phyloP scores from a whole-genome alignment of 2,888 invertebrate genomes.

The Phasia obesa region DNA sequence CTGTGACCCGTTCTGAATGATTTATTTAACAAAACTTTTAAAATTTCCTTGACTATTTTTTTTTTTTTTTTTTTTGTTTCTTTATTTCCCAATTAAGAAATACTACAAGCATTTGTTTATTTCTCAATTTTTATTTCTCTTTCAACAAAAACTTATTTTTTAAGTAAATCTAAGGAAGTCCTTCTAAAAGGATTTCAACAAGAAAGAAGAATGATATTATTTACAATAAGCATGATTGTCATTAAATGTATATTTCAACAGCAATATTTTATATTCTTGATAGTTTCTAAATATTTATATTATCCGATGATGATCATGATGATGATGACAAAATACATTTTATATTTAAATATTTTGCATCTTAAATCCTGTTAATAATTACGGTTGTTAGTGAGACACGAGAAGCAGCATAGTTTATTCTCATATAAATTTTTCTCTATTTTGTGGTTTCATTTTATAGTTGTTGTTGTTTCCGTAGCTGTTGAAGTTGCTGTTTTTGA shows the following conservation, averaged over 20 bases:
- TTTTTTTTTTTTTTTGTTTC: no score
- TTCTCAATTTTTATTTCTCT: no score
- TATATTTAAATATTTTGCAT: constrained; percentile 11
- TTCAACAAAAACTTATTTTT: background rate
- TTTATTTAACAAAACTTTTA: no score
- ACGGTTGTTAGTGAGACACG: constrained; percentile 5
- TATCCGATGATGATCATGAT: constrained; percentile 46
- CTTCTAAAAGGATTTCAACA: background rate
- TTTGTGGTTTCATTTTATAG: constrained; percentile 27
- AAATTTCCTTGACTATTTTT: no score
- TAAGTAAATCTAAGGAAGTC: background rate
- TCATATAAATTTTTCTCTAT: constrained; percentile 7
- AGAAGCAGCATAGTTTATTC: constrained; percentile 15
- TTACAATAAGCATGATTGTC: constrained; percentile 16
- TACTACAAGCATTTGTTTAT: no score
- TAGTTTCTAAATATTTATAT: background rate
- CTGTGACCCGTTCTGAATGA: no score
- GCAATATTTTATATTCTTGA: no score
- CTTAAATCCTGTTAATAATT: constrained; percentile 46
- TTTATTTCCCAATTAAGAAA: no score
- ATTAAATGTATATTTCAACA: constrained; percentile 23
- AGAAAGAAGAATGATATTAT: constrained; percentile 9
- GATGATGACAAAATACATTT: constrained; percentile 47
- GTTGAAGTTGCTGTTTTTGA: constrained; percentile 16
- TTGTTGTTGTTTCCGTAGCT: background rate